These are phyloP conservation scores for Quadriops clusia DNA, from an alignment of 2,888 invertebrate species.

Conservation along the genomic window DNA sequence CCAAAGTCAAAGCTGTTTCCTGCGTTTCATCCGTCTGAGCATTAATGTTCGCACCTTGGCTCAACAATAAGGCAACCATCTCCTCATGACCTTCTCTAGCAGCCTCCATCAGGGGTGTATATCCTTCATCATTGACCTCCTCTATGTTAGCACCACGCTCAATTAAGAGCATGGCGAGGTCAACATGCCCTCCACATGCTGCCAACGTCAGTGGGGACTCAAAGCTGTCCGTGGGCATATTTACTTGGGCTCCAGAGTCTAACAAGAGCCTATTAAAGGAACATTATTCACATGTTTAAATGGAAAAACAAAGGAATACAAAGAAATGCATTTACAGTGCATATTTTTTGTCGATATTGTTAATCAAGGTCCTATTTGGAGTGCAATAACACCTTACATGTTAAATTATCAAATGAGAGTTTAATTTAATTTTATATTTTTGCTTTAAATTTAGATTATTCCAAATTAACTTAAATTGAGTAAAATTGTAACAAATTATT, in stretches of 20 bases:
- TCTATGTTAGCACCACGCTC: slow-evolving; percentile 98
- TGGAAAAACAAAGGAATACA: not conserved
- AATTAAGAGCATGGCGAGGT: slow-evolving; percentile 87
- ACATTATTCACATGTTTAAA: not conserved
- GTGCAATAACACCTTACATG: too few species aligned
- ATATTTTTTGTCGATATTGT: too few species aligned
- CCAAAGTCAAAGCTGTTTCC: slow-evolving; percentile 87
- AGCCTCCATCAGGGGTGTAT: slow-evolving; percentile 98
- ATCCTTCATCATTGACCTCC: slow-evolving; percentile 98
- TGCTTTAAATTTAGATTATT: too few species aligned
- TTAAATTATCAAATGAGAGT: too few species aligned
- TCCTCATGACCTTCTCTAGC: slow-evolving; percentile 97
- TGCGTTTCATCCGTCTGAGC: slow-evolving; percentile 98
- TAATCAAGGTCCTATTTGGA: too few species aligned
- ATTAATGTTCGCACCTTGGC: slow-evolving; percentile 91
- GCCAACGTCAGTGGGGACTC: slow-evolving; percentile 97
- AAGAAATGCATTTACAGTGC: too few species aligned
- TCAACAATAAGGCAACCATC: slow-evolving; percentile 88
- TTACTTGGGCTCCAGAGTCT: slow-evolving; percentile 96
- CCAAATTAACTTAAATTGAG: too few species aligned
- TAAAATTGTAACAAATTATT: too few species aligned
- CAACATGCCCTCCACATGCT: slow-evolving; percentile 97
- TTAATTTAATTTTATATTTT: too few species aligned
- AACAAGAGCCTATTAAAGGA: slow-evolving; percentile 79
- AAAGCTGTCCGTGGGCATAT: slow-evolving; percentile 99